These are phyloP conservation scores for Tetragonula carbonaria DNA, from an alignment of 2,888 invertebrate genomes.

Conservation along the genomic window DNA sequence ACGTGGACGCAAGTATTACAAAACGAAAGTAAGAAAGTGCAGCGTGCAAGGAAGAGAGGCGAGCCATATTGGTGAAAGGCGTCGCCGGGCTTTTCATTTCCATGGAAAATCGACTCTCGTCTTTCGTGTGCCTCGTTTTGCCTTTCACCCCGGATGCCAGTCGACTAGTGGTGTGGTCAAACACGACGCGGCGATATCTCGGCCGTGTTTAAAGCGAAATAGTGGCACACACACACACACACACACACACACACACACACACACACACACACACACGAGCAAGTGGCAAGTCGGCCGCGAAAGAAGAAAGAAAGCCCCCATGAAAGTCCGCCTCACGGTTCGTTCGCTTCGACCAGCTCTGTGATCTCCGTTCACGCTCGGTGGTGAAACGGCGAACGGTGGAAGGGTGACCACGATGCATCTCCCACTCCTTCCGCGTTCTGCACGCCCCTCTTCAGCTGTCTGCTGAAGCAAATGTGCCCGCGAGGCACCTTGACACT, in stretches of 20 bases:
- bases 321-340: constrained; percentile 61
- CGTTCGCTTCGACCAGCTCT: neutral
- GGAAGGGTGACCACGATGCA: constrained; percentile 39
- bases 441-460: constrained; percentile 9
- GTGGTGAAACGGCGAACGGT: constrained; percentile 54
- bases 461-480: constrained; percentile 47
- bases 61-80: constrained; percentile 47
- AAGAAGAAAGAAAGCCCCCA: constrained; percentile 71
- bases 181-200: constrained; percentile 31
- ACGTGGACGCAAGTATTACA: constrained; percentile 9
- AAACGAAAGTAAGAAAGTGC: constrained; percentile 61
- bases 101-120: neutral
- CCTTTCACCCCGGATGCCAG: constrained; percentile 80
- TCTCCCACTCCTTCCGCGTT: constrained; percentile 13
- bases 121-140: constrained; percentile 61
- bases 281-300: constrained; percentile 58
- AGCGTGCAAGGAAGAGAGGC: constrained; percentile 1
- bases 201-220: constrained; percentile 53
- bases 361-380: neutral
- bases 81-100: constrained; percentile 25
- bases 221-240: constrained; percentile 36
- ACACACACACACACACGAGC: constrained; percentile 21
- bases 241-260: constrained; percentile 36
- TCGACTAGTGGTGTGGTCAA: constrained; percentile 45
- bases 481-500: constrained; percentile 79